Evolutionary conservation across 1,140 invertebrate genomes (phyloP).

Genomic region (Dendrolimus kikuchii): DNA sequence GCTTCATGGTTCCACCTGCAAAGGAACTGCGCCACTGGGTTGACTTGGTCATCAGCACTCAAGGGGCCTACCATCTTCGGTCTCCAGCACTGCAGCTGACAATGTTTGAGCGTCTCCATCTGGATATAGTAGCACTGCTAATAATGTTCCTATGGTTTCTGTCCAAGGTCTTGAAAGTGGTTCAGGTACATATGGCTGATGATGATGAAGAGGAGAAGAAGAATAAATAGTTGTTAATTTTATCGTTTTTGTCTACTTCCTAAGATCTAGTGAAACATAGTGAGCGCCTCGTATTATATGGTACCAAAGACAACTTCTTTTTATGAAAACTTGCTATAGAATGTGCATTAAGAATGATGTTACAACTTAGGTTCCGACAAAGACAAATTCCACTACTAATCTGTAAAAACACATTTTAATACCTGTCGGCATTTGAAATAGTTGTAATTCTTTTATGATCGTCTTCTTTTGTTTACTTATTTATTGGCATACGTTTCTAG

Average conservation of each 20-base stretch:
- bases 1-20: conserved; percentile 20
- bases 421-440: no score
- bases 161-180: conserved; percentile 27
- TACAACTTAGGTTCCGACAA: no score
- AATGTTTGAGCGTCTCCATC: conserved; percentile 18
- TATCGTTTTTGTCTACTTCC: not conserved
- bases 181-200: conserved; percentile 19
- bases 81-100: conserved; percentile 22
- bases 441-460: no score
- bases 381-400: no score
- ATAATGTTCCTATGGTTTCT: conserved; percentile 28
- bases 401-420: no score
- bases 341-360: no score
- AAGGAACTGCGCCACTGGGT: conserved; percentile 33
- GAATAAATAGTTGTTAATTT: conserved; percentile 7
- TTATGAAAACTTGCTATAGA: no score
- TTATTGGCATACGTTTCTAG: no score
- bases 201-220: conserved; percentile 10
- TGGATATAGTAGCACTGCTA: conserved; percentile 24
- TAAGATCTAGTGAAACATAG: no score
- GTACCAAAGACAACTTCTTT: no score
- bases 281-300: no score
- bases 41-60: conserved; percentile 24
- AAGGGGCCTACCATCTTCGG: conserved; percentile 32
- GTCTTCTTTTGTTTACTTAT: no score